Percentiles rank a stretch among this genome's conserved stretches.
Conservation (phyloP, 2,888 invertebrate genomes). For the Sesia bembeciformis region DNA sequence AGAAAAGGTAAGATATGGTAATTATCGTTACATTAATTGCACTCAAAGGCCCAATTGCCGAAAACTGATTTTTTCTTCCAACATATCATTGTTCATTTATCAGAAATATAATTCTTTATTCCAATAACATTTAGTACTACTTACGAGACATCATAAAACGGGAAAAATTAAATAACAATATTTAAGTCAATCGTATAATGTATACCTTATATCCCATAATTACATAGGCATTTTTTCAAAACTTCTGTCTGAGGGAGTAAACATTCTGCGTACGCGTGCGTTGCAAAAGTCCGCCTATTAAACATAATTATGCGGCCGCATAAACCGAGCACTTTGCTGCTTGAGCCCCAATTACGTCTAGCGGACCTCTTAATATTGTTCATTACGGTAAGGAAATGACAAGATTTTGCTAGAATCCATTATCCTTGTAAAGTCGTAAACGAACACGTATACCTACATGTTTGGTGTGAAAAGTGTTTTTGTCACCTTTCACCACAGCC, state of each 20-base stretch:
- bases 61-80: no score
- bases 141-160: no score
- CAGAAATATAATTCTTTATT: no score
- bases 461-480: no score
- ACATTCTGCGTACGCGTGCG: slow-evolving; percentile 54
- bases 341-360: slow-evolving; percentile 60
- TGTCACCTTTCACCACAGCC: no score
- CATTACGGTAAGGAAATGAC: slow-evolving; percentile 63
- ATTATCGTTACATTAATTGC: no score
- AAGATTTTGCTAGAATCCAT: slow-evolving; percentile 57
- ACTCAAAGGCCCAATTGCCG: no score
- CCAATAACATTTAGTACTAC: no score
- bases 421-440: slow-evolving; percentile 38
- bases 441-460: background rate
- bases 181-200: slow-evolving; percentile 35
- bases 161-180: slow-evolving; percentile 14
- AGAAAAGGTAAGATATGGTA: no score
- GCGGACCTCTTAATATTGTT: slow-evolving; percentile 63
- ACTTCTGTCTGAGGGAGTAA: slow-evolving; percentile 48
- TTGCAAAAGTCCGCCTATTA: slow-evolving; percentile 65
- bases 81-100: no score
- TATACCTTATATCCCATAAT: slow-evolving; percentile 36
- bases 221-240: slow-evolving; percentile 40
- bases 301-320: slow-evolving; percentile 63
- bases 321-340: slow-evolving; percentile 60